phyloP scores from a whole-genome alignment of 2,888 invertebrate genomes.

The Geophilus truncorum region DNA sequence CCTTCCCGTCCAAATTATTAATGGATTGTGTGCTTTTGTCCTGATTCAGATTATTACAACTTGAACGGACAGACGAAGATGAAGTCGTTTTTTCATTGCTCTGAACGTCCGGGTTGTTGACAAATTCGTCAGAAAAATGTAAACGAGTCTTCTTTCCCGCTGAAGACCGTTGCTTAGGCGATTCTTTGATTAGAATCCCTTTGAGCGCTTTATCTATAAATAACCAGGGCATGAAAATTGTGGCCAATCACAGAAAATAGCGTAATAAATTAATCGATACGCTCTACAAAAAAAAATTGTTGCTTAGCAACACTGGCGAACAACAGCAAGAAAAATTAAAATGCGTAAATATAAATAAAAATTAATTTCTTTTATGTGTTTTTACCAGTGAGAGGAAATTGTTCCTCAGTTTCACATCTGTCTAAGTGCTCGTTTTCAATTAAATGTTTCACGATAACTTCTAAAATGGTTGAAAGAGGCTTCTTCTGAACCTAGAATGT shows the following conservation, averaged over 20 bases:
- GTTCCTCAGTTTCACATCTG: background rate
- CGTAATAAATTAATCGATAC: background rate
- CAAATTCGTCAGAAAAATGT: background rate
- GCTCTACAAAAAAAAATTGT: background rate
- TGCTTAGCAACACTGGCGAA: background rate
- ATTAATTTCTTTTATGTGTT: no score
- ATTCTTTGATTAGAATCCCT: background rate
- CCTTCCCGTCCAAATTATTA: background rate
- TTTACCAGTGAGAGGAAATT: no score
- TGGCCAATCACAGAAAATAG: constrained; percentile 41
- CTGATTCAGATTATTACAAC: background rate
- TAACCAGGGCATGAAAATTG: constrained; percentile 40
- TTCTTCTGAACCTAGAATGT: constrained; percentile 41
- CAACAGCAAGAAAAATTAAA: background rate
- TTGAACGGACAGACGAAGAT: background rate
- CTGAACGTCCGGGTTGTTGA: background rate
- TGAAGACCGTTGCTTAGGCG: background rate
- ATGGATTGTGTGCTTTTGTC: background rate
- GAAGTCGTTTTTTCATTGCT: background rate
- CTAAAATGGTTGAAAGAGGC: constrained; percentile 46
- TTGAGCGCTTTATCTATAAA: constrained; percentile 38
- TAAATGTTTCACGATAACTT: constrained; percentile 44
- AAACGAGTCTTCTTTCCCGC: background rate
- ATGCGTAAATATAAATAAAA: background rate
- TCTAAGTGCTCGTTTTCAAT: constrained; percentile 30